phyloP scores from a whole-genome alignment of 2,888 invertebrate genomes.

The Microplitis manilae region DNA sequence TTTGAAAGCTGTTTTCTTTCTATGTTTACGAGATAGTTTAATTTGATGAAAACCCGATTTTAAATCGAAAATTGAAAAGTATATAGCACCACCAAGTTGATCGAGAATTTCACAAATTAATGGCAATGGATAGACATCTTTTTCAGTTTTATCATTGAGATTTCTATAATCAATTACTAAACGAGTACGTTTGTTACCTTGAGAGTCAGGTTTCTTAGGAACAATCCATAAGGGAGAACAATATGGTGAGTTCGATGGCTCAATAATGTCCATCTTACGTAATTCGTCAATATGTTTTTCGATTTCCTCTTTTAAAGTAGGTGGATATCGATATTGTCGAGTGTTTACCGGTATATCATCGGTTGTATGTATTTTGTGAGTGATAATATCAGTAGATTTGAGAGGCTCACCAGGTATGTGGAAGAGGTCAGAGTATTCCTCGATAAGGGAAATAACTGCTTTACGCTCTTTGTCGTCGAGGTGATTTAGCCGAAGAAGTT shows the following conservation, averaged over 20 bases:
- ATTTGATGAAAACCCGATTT: slow-evolving; percentile 34
- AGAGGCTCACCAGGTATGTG: slow-evolving; percentile 18
- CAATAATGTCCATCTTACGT: background rate
- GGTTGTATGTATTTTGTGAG: slow-evolving; percentile 16
- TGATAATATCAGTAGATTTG: background rate
- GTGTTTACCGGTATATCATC: slow-evolving; percentile 27
- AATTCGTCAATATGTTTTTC: slow-evolving; percentile 13
- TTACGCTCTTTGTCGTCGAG: slow-evolving; percentile 16
- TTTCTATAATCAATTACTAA: slow-evolving; percentile 9
- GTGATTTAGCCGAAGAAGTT: background rate
- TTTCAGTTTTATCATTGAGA: no score
- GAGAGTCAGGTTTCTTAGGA: slow-evolving; percentile 18
- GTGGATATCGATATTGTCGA: slow-evolving; percentile 24
- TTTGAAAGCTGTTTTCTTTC: slow-evolving; percentile 30
- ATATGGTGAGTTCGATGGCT: slow-evolving; percentile 23
- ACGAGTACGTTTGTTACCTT: background rate
- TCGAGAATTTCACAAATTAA: slow-evolving; percentile 14
- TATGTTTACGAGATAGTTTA: background rate
- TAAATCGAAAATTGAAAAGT: slow-evolving; percentile 33
- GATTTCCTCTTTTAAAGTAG: background rate
- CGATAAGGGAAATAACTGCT: slow-evolving; percentile 7
- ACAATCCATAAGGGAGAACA: background rate
- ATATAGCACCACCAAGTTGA: slow-evolving; percentile 24
- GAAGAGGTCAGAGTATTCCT: slow-evolving; percentile 22
- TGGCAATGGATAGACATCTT: no score